phyloP scores from a whole-genome alignment of 2,888 invertebrate genomes.

The Drosophila formosana region DNA sequence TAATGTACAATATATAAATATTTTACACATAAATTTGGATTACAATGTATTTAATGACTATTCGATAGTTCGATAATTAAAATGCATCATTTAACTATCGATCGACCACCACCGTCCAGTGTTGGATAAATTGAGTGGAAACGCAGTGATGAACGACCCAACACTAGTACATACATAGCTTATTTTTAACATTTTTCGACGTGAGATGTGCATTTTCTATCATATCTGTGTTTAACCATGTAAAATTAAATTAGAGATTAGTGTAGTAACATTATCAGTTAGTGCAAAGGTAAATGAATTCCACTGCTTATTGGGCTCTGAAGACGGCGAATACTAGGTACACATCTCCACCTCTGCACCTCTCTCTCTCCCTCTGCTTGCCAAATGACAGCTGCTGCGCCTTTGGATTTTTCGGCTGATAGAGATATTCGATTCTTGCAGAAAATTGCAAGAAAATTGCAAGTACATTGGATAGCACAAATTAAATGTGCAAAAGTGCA shows the following conservation, averaged over 20 bases:
- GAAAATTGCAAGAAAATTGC: conserved; percentile 27
- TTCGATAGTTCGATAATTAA: conserved; percentile 9
- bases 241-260: conserved; percentile 72
- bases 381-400: conserved; percentile 65
- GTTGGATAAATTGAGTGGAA: conserved; percentile 26
- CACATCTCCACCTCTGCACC: conserved; percentile 35
- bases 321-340: conserved; percentile 34
- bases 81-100: conserved; percentile 1
- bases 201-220: conserved; percentile 77
- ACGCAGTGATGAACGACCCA: conserved; percentile 40
- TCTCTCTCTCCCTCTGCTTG: conserved; percentile 26
- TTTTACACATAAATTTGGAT: too few species aligned
- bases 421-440: conserved; percentile 29
- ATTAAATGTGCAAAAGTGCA: conserved; percentile 37
- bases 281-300: conserved; percentile 69
- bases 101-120: conserved; percentile 41
- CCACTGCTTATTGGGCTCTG: conserved; percentile 10
- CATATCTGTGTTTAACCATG: conserved; percentile 75
- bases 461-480: conserved; percentile 23
- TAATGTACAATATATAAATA: too few species aligned
- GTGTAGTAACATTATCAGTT: conserved; percentile 68
- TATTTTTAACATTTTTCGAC: conserved; percentile 74
- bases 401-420: conserved; percentile 53
- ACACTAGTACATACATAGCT: conserved; percentile 70
- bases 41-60: not conserved